phyloP scores from a whole-genome alignment of 2,113 vertebrate genomes.

The Paramormyrops kingsleyae region DNA sequence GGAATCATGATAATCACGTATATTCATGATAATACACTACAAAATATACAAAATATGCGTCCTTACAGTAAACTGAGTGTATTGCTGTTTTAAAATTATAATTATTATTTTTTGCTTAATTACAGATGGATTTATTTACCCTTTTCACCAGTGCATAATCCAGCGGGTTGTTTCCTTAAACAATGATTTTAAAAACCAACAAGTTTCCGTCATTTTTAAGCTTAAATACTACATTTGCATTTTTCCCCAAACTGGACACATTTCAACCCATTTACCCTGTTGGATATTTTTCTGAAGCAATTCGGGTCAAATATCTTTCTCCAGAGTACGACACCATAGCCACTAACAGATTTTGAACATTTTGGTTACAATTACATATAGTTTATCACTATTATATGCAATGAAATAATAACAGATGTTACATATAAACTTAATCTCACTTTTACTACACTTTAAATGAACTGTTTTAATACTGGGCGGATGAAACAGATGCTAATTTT shows the following conservation, averaged over 20 bases:
- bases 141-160: not conserved
- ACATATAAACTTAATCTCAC: not conserved
- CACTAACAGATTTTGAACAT: not conserved
- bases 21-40: not conserved
- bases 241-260: not conserved
- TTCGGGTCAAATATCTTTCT: not conserved
- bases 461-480: not conserved
- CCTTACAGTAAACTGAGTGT: not conserved
- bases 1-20: too few species aligned
- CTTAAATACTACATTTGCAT: not conserved
- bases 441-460: not conserved
- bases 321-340: not conserved
- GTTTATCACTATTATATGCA: not conserved
- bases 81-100: not conserved
- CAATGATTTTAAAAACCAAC: not conserved
- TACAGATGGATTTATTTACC: not conserved
- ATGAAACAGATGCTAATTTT: constrained; percentile 47
- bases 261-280: not conserved
- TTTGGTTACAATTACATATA: not conserved
- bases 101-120: not conserved
- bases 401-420: not conserved
- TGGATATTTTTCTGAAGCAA: not conserved
- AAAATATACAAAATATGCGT: not conserved
- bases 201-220: not conserved
- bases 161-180: not conserved